Evolutionary conservation across 1,140 invertebrate genomes (phyloP), one percentile per base, ranked within the genome.

Genomic region (Rhyacophila brunnea): DNA sequence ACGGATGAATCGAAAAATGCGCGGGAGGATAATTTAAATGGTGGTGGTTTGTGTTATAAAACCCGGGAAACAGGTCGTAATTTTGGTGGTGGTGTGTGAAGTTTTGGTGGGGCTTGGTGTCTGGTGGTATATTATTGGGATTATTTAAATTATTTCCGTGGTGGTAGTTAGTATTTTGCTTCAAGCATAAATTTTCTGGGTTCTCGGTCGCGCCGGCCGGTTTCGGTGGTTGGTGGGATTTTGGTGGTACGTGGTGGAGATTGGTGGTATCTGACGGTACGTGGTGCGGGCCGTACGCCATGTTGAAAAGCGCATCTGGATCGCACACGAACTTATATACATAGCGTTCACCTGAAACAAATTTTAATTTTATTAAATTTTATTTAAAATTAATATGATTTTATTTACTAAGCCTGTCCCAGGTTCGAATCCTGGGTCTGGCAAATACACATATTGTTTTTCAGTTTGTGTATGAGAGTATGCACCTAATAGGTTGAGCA

Each of bases 241-340:
- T 45, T 5, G 43, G 10, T 6, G 13, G 43, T 7, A 15, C n/a
- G 5, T 45, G 13, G 43, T 17, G 38, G 4, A 20, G 53, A 6
- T 47, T 34, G 6, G n/a, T 28, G 7, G 36, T 13, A n/a, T 49
- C 46, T 17, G 47, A 35, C 6, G 34, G 19, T 1, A 47, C 13
- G 18, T 43, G 53, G n/a, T 64, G 61, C 2, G 62, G 62, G 6
- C 62, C 62, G 35, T 64, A 64, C 3, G 91, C 90, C 89, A 95
- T 92, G 56, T 89, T 92, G 76, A 95, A 95, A 0, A 96, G 79
- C 0, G 92, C 92, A 65, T 96, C 93, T 1, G 93, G 93, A 74
- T 95, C 93, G 75, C 93, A 96, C 0, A 96, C 93, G 71, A 96
- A 97, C 73, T 95, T 94, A 76, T 97, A 97, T 9, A 97, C 94